Evolutionary conservation across 2,888 invertebrate species (phyloP), one percentile per base, ranked within the genome.

Genomic region (Volucella inflata): DNA sequence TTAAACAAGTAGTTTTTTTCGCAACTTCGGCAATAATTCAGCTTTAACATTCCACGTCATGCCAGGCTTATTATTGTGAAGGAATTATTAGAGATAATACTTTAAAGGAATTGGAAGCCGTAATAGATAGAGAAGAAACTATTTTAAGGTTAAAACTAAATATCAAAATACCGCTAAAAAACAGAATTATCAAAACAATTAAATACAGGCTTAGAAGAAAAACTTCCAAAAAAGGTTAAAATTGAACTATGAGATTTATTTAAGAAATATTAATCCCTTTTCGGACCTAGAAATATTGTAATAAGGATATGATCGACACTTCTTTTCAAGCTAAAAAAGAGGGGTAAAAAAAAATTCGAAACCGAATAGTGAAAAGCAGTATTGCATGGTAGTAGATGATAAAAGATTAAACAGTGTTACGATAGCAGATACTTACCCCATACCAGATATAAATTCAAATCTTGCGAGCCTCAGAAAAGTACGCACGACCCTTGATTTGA

Each of bases 331-430:
- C 78, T 8, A 64, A 78, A 59, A 79, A 59, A 51, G n/a, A n/a
- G n/a, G n/a, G 84, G 70, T 88, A 2, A 87, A 87, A 1, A 87
- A 0, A 88, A 89, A 88, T 64, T 65, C 65, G 40, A 44, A 70
- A 44, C 62, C 8, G 44, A 59, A 71, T 67, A 14, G 55, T 72
- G 44, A 51, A 48, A 42, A 81, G 30, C n/a, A n/a, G n/a, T n/a
- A n/a, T n/a, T n/a, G n/a, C n/a, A n/a, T n/a, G n/a, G n/a, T n/a
- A n/a, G n/a, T n/a, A n/a, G n/a, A n/a, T n/a, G n/a, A n/a, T n/a
- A n/a, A n/a, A n/a, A n/a, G n/a, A n/a, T n/a, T n/a, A n/a, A n/a
- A n/a, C n/a, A n/a, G n/a, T n/a, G n/a, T n/a, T n/a, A n/a, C n/a
- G n/a, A n/a, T n/a, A n/a, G n/a, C n/a, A n/a, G n/a, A n/a, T n/a